phyloP scores from a whole-genome alignment of 2,113 vertebrate species.

The Myxocyprinus asiaticus region DNA sequence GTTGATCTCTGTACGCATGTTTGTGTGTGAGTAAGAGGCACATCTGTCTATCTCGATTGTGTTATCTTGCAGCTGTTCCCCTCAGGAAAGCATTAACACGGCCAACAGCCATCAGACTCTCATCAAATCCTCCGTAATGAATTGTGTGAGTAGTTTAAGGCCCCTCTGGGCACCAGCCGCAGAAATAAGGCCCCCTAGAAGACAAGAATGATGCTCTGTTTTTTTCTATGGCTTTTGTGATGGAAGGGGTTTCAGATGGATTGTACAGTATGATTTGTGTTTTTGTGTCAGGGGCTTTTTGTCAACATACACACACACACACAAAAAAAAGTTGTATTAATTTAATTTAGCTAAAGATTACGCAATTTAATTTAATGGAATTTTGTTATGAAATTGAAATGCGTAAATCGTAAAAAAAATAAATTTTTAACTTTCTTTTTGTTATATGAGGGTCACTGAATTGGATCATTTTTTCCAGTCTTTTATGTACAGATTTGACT shows the following conservation, averaged over 20 bases:
- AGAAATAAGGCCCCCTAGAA: not conserved
- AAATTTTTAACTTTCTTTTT: no score
- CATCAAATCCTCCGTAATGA: not conserved
- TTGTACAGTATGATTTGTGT: not conserved
- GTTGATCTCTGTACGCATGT: not conserved
- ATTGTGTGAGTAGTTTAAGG: not conserved
- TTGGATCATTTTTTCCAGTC: no score
- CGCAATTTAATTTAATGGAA: no score
- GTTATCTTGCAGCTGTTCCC: slow-evolving; percentile 11
- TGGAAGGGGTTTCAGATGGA: no score
- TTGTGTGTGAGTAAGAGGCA: not conserved
- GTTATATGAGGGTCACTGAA: no score
- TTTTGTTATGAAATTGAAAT: no score
- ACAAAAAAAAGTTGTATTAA: no score
- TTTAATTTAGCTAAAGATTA: no score
- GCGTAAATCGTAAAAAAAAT: no score
- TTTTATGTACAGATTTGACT: no score
- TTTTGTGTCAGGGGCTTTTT: no score
- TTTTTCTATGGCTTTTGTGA: not conserved
- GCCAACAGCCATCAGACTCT: not conserved
- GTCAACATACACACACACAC: no score
- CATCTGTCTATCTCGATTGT: slow-evolving; percentile 17
- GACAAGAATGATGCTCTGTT: not conserved
- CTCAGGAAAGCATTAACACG: not conserved
- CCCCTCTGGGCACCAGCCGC: not conserved